A percentile compares a stretch with the other conserved stretches of the same genome.
Conservation (phyloP, 2,888 invertebrate species). For the Pristionchus fissidentatus region DNA sequence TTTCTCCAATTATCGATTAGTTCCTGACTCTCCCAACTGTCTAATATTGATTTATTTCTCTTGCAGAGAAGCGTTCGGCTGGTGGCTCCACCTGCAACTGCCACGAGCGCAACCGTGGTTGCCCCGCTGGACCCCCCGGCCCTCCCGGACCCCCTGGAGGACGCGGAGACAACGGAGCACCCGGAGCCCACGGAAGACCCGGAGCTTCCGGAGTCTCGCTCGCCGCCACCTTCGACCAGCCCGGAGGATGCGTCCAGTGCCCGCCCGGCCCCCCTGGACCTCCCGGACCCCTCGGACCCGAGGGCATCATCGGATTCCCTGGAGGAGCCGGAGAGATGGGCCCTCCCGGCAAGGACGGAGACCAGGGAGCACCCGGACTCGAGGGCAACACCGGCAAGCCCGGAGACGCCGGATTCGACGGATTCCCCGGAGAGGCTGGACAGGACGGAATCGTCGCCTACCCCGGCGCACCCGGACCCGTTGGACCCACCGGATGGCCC, state of each 20-base stretch:
- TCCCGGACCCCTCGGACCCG: slow-evolving; percentile 47
- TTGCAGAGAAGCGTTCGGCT: slow-evolving; percentile 46
- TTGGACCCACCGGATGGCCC: slow-evolving; percentile 53
- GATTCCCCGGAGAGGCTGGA: slow-evolving; percentile 53
- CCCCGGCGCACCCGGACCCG: slow-evolving; percentile 51
- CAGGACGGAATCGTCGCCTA: slow-evolving; percentile 54
- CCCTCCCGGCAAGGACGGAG: slow-evolving; percentile 46
- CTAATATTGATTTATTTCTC: not conserved
- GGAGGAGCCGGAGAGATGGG: slow-evolving; percentile 47
- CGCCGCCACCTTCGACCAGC: slow-evolving; percentile 43
- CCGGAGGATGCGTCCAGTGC: slow-evolving; percentile 49
- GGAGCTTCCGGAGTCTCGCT: slow-evolving; percentile 48
- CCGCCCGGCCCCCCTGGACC: slow-evolving; percentile 48
- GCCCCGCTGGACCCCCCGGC: slow-evolving; percentile 49
- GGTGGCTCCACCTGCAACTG: slow-evolving; percentile 37
- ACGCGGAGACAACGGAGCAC: slow-evolving; percentile 49
- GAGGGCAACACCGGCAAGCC: slow-evolving; percentile 59
- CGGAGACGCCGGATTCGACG: slow-evolving; percentile 52
- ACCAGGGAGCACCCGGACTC: slow-evolving; percentile 54
- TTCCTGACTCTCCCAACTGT: not conserved
- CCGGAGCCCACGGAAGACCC: slow-evolving; percentile 47
- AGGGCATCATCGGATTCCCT: slow-evolving; percentile 48
- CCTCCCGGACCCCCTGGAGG: slow-evolving; percentile 48
- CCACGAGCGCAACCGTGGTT: slow-evolving; percentile 47
- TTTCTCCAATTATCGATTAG: not conserved